These are phyloP conservation scores for Chamaedrilus cognettii DNA, from an alignment of 2,888 invertebrate species.

Conservation along the genomic window DNA sequence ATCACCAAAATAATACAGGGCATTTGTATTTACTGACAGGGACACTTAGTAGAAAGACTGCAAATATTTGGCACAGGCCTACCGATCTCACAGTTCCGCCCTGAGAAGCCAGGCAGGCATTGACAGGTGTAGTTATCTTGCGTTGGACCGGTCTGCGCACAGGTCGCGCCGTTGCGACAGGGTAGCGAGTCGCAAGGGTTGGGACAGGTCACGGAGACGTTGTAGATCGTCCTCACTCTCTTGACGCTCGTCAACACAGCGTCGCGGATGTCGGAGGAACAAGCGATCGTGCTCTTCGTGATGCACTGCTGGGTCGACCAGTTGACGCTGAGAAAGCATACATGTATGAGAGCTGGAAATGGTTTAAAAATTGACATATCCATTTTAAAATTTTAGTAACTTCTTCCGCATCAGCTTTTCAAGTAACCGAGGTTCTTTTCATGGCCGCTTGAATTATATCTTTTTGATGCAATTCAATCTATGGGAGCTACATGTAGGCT, in stretches of 20 bases:
- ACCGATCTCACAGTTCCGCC: constrained; percentile 16
- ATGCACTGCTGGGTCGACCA: constrained; percentile 5
- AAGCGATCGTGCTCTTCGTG: not conserved
- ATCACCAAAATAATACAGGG: too few species aligned
- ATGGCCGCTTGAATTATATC: too few species aligned
- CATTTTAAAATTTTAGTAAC: too few species aligned
- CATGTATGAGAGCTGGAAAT: too few species aligned
- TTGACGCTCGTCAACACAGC: not conserved
- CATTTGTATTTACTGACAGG: too few species aligned
- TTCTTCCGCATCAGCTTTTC: too few species aligned
- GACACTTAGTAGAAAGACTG: too few species aligned
- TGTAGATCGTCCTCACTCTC: not conserved
- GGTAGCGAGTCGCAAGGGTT: constrained; percentile 9
- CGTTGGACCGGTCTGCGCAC: not conserved
- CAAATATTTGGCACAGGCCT: too few species aligned
- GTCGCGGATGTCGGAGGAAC: not conserved
- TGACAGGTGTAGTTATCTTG: not conserved
- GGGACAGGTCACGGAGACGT: not conserved
- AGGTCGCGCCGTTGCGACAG: constrained; percentile 16
- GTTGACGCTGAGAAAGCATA: not conserved
- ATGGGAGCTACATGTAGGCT: too few species aligned
- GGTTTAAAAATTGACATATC: too few species aligned
- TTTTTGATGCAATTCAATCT: too few species aligned
- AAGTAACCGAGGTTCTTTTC: too few species aligned
- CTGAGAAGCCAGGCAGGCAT: constrained; percentile 9